Evolutionary conservation across 2,888 invertebrate genomes (phyloP), one percentile per base, ranked within the genome.

Genomic region (Diaprepes abbreviatus): DNA sequence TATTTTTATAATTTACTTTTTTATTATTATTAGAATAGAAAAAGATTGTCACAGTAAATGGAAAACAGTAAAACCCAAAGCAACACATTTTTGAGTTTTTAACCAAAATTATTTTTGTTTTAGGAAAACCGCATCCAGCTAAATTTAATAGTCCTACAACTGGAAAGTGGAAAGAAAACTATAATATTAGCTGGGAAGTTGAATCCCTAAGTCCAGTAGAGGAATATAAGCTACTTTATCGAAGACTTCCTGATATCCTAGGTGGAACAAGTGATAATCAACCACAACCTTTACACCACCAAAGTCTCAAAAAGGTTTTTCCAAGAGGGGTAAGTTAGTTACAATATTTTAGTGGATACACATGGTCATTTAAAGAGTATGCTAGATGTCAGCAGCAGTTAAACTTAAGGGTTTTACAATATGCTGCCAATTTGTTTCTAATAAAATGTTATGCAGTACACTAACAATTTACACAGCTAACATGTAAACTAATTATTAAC

Each of bases 151-250:
- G 90, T 76, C 88, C 88, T 73, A 87, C 88, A 67, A 85, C 88
- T 75, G 89, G 90, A 72, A 86, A 87, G 76, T 89, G 84, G 81
- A 82, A 84, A 70, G 87, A 86, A 76, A 89, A 88, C 79, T 91
- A 90, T 83, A 90, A 90, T 80, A 89, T 91, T 74, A 89, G 89
- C 55, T 91, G 90, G 90, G 86, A 88, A 48, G 90, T 90, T 21
- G 89, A 90, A 80, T 90, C 90, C 62, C 87, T 89, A 79, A 88
- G 89, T 74, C 89, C 90, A 59, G 88, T 91, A 69, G 88, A 89
- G 77, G 90, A 90, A 81, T 90, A 89, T 83, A 89, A 90, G 82
- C 82, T 91, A 74, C 87, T 88, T 76, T 91, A 88, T 83, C 85
- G 90, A 78, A 87, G 88, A 82, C 84, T 89, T 75, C 89, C 89